Conservation (phyloP, 2,113 vertebrate species). For the Gopherus flavomarginatus region DNA sequence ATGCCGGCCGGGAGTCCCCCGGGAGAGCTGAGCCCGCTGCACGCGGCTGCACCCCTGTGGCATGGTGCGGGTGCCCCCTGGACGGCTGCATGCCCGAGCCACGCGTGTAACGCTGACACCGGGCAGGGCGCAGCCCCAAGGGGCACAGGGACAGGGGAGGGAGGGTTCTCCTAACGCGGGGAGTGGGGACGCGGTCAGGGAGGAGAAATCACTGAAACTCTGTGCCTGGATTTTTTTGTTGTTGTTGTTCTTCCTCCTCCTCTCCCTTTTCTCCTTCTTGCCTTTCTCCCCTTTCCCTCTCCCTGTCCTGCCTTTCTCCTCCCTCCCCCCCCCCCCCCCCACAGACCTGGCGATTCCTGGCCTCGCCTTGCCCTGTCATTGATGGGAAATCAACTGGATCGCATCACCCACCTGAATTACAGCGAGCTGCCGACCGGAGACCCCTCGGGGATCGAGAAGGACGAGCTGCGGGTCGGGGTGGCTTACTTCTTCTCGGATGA, state of each 20-base stretch:
- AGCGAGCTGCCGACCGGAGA: constrained; percentile 99
- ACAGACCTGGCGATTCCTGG: constrained; percentile 88
- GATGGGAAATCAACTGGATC: constrained; percentile 99
- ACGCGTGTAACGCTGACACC: not conserved
- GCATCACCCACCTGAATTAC: constrained; percentile 99
- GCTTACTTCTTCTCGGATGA: constrained; percentile 99
- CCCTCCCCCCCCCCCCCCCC: constrained; percentile 50
- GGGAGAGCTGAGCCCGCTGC: no score
- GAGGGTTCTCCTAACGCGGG: not conserved
- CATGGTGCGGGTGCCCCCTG: not conserved
- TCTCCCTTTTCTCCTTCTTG: not conserved
- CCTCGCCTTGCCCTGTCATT: constrained; percentile 92
- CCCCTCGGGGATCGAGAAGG: constrained; percentile 98
- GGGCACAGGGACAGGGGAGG: not conserved
- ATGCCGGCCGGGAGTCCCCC: not conserved
- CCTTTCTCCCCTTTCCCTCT: not conserved
- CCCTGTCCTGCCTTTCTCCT: constrained; percentile 43
- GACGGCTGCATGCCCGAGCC: fast-evolving
- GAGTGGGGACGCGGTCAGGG: not conserved
- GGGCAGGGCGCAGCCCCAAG: not conserved
- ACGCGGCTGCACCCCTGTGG: not conserved
- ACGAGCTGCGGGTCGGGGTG: constrained; percentile 98
- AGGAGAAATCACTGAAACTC: constrained; percentile 5
- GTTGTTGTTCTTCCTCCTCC: not conserved
- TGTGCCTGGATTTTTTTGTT: constrained; percentile 7